Evolutionary conservation across 2,113 vertebrate genomes (phyloP).

Genomic region (Eudorcas thomsonii): DNA sequence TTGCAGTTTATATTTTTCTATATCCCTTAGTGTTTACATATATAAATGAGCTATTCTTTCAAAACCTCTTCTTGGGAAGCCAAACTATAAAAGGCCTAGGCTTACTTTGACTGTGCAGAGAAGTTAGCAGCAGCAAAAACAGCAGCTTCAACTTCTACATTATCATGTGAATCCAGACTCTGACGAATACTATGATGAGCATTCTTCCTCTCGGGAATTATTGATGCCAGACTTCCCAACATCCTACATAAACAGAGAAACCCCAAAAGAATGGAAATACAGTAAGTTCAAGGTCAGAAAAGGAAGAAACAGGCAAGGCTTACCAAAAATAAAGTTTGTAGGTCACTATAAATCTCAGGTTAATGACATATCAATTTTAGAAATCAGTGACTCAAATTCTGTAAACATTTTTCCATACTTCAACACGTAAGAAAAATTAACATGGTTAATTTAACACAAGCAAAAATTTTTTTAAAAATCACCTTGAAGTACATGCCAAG

Average conservation of each 20-base stretch:
- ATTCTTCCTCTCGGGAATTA: constrained; percentile 98
- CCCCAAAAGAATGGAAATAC: neutral
- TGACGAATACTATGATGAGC: constrained; percentile 99
- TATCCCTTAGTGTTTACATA: neutral
- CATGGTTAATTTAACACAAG: neutral
- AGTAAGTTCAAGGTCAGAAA: neutral
- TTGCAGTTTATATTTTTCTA: neutral
- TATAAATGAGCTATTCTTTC: neutral
- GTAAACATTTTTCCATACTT: neutral
- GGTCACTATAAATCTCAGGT: neutral
- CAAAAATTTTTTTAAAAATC: neutral
- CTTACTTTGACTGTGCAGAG: constrained; percentile 97
- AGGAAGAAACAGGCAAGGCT: neutral
- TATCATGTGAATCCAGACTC: constrained; percentile 97
- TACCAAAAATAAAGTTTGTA: neutral
- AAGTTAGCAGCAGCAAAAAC: constrained; percentile 98
- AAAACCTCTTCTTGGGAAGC: neutral
- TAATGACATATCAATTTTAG: neutral
- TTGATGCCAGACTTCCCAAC: constrained; percentile 97
- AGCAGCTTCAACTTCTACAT: constrained; percentile 98
- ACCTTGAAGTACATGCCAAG: neutral
- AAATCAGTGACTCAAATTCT: neutral
- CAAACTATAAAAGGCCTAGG: accelerated
- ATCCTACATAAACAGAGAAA: constrained; percentile 83
- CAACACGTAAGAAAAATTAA: neutral